phyloP scores from a whole-genome alignment of 2,797 vertebrate species.

The Phataginus tetradactyla region DNA sequence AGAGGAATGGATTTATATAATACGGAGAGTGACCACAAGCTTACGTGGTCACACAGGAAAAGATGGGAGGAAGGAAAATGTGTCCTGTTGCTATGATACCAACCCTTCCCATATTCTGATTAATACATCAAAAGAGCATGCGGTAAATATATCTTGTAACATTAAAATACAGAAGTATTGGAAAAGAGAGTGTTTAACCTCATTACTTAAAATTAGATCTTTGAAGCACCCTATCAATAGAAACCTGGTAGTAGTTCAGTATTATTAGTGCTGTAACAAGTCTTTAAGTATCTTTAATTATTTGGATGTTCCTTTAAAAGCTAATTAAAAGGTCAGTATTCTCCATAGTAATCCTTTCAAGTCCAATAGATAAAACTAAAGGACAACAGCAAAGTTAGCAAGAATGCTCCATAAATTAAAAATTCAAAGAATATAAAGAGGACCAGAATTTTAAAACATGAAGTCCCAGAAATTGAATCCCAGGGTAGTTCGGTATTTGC shows the following conservation, averaged over 20 bases:
- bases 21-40: not conserved
- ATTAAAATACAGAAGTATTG: not conserved
- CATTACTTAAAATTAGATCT: conserved; percentile 25
- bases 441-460: not conserved
- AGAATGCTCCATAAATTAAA: not conserved
- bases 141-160: not conserved
- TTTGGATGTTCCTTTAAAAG: conserved; percentile 34
- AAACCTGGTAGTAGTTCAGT: not conserved
- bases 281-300: conserved; percentile 24
- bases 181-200: not conserved
- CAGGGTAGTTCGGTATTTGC: not conserved
- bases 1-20: not conserved
- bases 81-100: not conserved
- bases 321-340: not conserved
- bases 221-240: not conserved
- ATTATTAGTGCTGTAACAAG: not conserved
- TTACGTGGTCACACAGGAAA: not conserved
- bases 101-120: not conserved
- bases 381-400: not conserved
- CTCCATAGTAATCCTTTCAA: not conserved
- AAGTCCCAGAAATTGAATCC: not conserved
- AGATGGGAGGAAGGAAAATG: not conserved
- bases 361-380: not conserved
- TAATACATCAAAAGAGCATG: not conserved
- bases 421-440: not conserved